Evolutionary conservation across 2,888 invertebrate species (phyloP), one percentile per base, ranked within the genome.

Genomic region (Neelides folsomi): DNA sequence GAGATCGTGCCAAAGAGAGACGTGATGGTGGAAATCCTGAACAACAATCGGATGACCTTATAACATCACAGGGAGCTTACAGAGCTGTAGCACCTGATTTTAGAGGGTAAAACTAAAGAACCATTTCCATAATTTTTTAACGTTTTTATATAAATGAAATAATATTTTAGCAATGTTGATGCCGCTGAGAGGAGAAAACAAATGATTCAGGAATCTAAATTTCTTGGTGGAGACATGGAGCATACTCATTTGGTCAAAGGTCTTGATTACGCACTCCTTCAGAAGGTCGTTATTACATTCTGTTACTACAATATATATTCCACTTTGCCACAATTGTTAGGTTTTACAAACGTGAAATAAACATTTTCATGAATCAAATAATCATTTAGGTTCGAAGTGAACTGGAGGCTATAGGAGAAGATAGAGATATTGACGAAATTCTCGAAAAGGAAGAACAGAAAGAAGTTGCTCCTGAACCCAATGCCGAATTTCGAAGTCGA

Each of bases 181-280:
- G 92, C 92, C 0, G 94, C 95, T 6, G 95, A 97, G 71, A 77
- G 94, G 40, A 76, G 97, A 48, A 79, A 93, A 47, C 90, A 95
- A 68, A 82, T 94, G 76, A 98, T 98, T 68, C 76, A 86, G 75
- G 97, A 98, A 73, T 98, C 98, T 0, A 99, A 99, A 73, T 99
- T 93, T 73, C 88, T 99, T 75, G 98, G 98, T 70, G 98, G 98
- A 78, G 98, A 98, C 72, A 95, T 98, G 88, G 95, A 98, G 68
- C 98, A 99, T 67, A 99, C 98, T 69, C 98, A 99, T 74, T 92
- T 99, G 77, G 98, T 99, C 65, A 99, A 98, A 74, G 98, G 92
- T 65, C 72, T 87, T 69, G 93, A 93, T 77, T 93, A 88, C 71
- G 90, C 92, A 0, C 72, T 93, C 47, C 71, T 93, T 52, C 90